phyloP scores from a whole-genome alignment of 2,797 vertebrate genomes.

The Phaenicophaeus curvirostris region DNA sequence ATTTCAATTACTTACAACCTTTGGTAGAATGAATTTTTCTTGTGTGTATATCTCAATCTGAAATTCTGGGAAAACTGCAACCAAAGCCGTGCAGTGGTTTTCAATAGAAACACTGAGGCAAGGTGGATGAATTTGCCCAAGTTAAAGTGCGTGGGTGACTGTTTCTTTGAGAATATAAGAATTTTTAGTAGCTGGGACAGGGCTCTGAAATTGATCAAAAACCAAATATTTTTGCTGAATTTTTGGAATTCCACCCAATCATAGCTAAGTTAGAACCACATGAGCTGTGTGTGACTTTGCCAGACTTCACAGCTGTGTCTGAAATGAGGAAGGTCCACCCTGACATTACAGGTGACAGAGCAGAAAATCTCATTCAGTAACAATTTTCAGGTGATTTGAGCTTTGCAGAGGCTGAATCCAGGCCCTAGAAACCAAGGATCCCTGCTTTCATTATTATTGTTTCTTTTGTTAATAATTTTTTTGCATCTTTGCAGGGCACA shows the following conservation, averaged over 20 bases:
- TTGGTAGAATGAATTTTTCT: neutral
- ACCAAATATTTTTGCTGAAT: neutral
- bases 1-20: slow-evolving; percentile 13
- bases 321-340: neutral
- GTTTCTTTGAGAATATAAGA: neutral
- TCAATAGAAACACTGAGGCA: neutral
- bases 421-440: neutral
- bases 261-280: neutral
- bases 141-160: neutral
- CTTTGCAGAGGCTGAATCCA: neutral
- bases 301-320: neutral
- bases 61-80: neutral
- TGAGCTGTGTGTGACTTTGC: neutral
- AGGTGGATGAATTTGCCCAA: neutral
- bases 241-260: neutral
- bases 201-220: neutral
- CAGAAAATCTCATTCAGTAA: neutral
- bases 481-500: neutral
- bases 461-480: neutral
- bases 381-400: neutral
- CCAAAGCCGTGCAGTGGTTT: neutral
- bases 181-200: neutral
- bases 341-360: neutral
- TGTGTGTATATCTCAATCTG: neutral
- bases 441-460: neutral